phyloP scores from a whole-genome alignment of 92 coral and sea anemone genomes.

The Muricea muricata region DNA sequence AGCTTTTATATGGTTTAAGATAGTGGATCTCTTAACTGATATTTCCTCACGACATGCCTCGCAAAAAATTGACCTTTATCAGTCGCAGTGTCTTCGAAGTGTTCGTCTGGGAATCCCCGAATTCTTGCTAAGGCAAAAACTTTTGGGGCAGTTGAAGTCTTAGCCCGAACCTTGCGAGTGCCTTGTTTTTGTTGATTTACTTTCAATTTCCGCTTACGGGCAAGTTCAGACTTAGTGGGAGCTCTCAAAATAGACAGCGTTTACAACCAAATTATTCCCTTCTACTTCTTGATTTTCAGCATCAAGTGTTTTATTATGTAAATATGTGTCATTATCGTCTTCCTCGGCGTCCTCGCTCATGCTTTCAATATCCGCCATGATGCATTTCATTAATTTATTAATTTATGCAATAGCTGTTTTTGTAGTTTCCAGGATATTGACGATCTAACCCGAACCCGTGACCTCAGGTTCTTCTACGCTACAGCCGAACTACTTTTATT shows the following conservation, averaged over 20 bases:
- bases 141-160: constrained; percentile 33
- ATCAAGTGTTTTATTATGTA: neutral
- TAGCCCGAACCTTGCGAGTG: constrained; percentile 16
- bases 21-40: constrained; percentile 57
- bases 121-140: constrained; percentile 24
- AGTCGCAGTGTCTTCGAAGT: constrained; percentile 6
- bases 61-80: too few species aligned
- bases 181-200: neutral
- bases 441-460: too few species aligned
- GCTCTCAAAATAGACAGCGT: constrained; percentile 14
- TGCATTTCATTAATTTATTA: too few species aligned
- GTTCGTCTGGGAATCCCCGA: constrained; percentile 40
- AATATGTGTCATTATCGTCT: neutral
- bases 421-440: too few species aligned
- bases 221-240: constrained; percentile 38
- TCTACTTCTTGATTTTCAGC: neutral
- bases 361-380: too few species aligned
- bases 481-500: too few species aligned
- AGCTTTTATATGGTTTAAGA: constrained; percentile 56
- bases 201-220: constrained; percentile 21
- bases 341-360: neutral
- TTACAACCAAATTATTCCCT: neutral
- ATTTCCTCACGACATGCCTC: constrained; percentile 17
- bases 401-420: too few species aligned
- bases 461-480: too few species aligned